Percentiles rank a stretch among this genome's conserved stretches.
Evolutionary conservation across 2,797 vertebrate genomes (phyloP).

Genomic region (Alcedo quadribrachys): DNA sequence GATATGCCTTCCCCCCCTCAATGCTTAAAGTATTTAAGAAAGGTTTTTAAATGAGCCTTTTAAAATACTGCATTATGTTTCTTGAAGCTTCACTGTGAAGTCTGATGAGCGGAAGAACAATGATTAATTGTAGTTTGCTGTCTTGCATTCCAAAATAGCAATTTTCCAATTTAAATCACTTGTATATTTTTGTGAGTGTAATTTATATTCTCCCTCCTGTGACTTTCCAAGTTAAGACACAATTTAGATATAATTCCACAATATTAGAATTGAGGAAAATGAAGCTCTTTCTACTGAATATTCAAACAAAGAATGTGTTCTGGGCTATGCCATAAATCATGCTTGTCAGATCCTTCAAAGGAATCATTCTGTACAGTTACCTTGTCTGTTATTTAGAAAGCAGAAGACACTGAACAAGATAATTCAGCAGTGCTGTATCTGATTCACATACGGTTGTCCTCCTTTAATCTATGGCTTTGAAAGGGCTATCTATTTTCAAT

Average conservation of each 20-base stretch:
- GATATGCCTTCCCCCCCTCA: not conserved
- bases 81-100: constrained; percentile 53
- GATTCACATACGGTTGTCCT: constrained; percentile 73
- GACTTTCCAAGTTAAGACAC: constrained; percentile 69
- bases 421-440: constrained; percentile 62
- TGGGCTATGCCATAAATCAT: constrained; percentile 77
- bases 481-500: constrained; percentile 75
- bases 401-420: constrained; percentile 63
- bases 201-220: constrained; percentile 71
- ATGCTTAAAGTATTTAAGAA: constrained; percentile 30
- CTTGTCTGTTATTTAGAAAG: constrained; percentile 79
- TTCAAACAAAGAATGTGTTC: constrained; percentile 72
- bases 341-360: constrained; percentile 77
- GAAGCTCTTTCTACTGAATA: constrained; percentile 70
- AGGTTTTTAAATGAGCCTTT: constrained; percentile 42
- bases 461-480: constrained; percentile 74
- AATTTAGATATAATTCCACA: constrained; percentile 73
- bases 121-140: constrained; percentile 77
- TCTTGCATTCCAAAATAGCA: constrained; percentile 74
- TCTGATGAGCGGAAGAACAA: constrained; percentile 61
- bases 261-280: constrained; percentile 73
- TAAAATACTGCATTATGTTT: constrained; percentile 49
- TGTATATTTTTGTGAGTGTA: constrained; percentile 67
- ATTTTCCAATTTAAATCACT: constrained; percentile 79
- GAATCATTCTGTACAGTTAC: constrained; percentile 69